A percentile compares a stretch with the other conserved stretches of the same genome.
Conservation (phyloP, 1,140 invertebrate species). For the Pogonus chalceus region DNA sequence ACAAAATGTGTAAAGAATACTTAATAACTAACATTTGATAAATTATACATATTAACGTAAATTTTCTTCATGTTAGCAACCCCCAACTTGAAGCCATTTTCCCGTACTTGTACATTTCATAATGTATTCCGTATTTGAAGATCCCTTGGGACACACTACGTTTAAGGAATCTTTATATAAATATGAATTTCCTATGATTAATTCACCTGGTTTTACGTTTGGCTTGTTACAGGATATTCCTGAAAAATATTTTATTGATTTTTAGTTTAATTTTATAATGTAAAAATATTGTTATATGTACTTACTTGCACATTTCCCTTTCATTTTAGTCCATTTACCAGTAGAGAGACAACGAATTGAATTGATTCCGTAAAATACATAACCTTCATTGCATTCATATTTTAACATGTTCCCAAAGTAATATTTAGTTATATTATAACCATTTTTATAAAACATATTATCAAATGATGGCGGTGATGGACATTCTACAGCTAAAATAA, state of each 20-base stretch:
- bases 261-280: not conserved
- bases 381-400: slow-evolving; percentile 40
- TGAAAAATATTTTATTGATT: slow-evolving; percentile 14
- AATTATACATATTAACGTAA: too few species aligned
- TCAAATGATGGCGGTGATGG: slow-evolving; percentile 25
- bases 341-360: slow-evolving; percentile 38
- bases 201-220: slow-evolving; percentile 14
- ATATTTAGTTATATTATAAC: slow-evolving; percentile 19
- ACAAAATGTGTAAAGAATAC: too few species aligned
- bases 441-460: slow-evolving; percentile 16
- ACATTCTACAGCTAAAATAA: slow-evolving; percentile 31
- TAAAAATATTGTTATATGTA: slow-evolving; percentile 9
- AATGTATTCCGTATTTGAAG: slow-evolving; percentile 12
- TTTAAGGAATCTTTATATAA: slow-evolving; percentile 25
- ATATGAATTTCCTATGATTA: slow-evolving; percentile 26
- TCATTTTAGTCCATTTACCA: slow-evolving; percentile 43
- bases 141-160: slow-evolving; percentile 20
- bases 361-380: slow-evolving; percentile 39
- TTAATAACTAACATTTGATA: too few species aligned
- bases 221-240: slow-evolving; percentile 27
- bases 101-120: slow-evolving; percentile 22
- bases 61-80: not conserved
- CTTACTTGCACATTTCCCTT: slow-evolving; percentile 41
- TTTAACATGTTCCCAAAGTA: slow-evolving; percentile 35
- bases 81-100: slow-evolving; percentile 16